Evolutionary conservation across 2,113 vertebrate species (phyloP).

Genomic region (Castor canadensis): DNA sequence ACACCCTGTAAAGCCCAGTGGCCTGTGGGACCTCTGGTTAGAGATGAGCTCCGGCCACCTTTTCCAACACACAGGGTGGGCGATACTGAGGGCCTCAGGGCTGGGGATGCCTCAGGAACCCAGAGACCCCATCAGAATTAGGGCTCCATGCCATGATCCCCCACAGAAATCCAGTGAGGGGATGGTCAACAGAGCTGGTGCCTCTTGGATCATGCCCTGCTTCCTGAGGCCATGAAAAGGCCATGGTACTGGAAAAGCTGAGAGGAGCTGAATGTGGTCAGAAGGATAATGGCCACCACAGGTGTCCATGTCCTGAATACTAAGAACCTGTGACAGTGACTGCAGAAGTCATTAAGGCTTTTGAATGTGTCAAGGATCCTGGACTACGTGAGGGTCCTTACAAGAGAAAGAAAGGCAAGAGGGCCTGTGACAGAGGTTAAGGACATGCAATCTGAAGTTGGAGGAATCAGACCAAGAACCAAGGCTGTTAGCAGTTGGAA

Average conservation of each 20-base stretch:
- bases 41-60: not conserved
- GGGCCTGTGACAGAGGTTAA: not conserved
- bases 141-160: not conserved
- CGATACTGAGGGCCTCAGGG: accelerated
- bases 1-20: not conserved
- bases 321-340: not conserved
- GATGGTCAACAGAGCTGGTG: accelerated
- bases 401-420: not conserved
- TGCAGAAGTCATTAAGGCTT: accelerated
- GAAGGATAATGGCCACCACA: accelerated
- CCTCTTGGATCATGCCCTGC: not conserved
- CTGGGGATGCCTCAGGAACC: not conserved
- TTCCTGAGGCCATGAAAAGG: no score
- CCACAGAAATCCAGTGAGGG: accelerated
- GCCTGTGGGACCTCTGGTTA: not conserved
- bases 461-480: not conserved
- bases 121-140: accelerated
- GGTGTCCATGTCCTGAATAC: accelerated
- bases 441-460: no score
- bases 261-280: not conserved
- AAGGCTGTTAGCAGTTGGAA: no score
- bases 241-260: accelerated
- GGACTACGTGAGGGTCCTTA: accelerated
- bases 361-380: not conserved
- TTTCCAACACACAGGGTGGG: no score